Conservation (phyloP, 2,888 invertebrate genomes). For the Drosophila buzzatii region DNA sequence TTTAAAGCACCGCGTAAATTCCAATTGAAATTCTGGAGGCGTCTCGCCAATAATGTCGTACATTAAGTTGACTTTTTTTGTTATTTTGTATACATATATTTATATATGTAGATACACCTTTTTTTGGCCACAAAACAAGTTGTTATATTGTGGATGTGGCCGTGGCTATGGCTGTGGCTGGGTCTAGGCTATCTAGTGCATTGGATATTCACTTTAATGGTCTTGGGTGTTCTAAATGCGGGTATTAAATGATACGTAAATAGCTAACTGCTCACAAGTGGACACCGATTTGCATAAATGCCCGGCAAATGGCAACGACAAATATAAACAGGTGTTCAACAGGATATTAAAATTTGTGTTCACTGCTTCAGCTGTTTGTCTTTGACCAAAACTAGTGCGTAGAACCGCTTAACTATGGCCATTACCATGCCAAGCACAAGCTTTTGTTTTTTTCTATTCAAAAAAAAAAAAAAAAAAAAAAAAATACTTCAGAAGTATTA, state of each 20-base stretch:
- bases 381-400: slow-evolving; percentile 60
- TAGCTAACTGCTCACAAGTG: slow-evolving; percentile 44
- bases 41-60: slow-evolving; percentile 70
- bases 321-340: slow-evolving; percentile 73
- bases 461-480: slow-evolving; percentile 21
- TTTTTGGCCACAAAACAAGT: slow-evolving; percentile 38
- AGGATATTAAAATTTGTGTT: slow-evolving; percentile 67
- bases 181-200: slow-evolving; percentile 44
- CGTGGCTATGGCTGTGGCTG: slow-evolving; percentile 6
- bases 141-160: slow-evolving; percentile 38
- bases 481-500: slow-evolving; percentile 43
- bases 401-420: slow-evolving; percentile 33
- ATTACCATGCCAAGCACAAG: slow-evolving; percentile 62
- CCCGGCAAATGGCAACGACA: slow-evolving; percentile 24
- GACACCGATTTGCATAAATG: slow-evolving; percentile 63
- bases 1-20: slow-evolving; percentile 63
- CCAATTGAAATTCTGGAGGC: slow-evolving; percentile 66
- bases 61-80: slow-evolving; percentile 59
- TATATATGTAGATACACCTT: slow-evolving; percentile 14
- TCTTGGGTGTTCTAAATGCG: slow-evolving; percentile 72
- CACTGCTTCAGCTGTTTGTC: slow-evolving; percentile 7
- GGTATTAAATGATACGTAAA: slow-evolving; percentile 71
- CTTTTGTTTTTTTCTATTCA: slow-evolving; percentile 11
- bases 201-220: slow-evolving; percentile 65
- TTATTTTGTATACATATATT: slow-evolving; percentile 34